These are phyloP conservation scores for Byasa hedistus DNA, from an alignment of 2,888 invertebrate species.

Conservation along the genomic window DNA sequence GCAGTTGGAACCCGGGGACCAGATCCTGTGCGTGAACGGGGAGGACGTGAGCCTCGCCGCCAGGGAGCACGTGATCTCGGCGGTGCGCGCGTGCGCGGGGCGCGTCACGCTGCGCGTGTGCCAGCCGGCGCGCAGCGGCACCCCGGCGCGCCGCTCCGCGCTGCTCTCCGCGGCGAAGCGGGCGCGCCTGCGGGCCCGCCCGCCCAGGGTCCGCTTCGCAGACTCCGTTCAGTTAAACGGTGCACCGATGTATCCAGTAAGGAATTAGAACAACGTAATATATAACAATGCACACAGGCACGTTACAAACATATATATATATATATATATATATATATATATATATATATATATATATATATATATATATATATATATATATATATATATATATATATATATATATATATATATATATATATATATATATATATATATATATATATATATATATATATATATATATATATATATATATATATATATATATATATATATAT, in stretches of 20 bases:
- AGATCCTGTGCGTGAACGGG: slow-evolving; percentile 93
- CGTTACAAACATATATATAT: too few relatives aligned
- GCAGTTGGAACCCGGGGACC: slow-evolving; percentile 92
- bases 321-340: too few relatives aligned
- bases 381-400: too few relatives aligned
- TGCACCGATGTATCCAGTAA: slow-evolving; percentile 88
- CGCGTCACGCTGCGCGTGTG: slow-evolving; percentile 89
- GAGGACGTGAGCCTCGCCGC: slow-evolving; percentile 93
- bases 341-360: too few relatives aligned
- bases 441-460: too few relatives aligned
- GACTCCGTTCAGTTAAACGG: slow-evolving; percentile 94
- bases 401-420: too few relatives aligned
- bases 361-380: too few relatives aligned
- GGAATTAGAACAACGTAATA: slow-evolving; percentile 35
- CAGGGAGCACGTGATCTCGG: slow-evolving; percentile 92
- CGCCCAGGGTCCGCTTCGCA: slow-evolving; percentile 92
- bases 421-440: too few relatives aligned
- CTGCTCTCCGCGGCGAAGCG: slow-evolving; percentile 92
- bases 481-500: too few relatives aligned
- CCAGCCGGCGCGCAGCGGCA: slow-evolving; percentile 84
- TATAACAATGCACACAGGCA: too few relatives aligned
- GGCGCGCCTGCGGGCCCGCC: slow-evolving; percentile 88
- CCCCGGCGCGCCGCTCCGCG: slow-evolving; percentile 86
- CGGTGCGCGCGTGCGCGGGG: slow-evolving; percentile 89
- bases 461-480: too few relatives aligned